phyloP scores from a whole-genome alignment of 1,140 invertebrate genomes.

The Harpegnathos saltator region DNA sequence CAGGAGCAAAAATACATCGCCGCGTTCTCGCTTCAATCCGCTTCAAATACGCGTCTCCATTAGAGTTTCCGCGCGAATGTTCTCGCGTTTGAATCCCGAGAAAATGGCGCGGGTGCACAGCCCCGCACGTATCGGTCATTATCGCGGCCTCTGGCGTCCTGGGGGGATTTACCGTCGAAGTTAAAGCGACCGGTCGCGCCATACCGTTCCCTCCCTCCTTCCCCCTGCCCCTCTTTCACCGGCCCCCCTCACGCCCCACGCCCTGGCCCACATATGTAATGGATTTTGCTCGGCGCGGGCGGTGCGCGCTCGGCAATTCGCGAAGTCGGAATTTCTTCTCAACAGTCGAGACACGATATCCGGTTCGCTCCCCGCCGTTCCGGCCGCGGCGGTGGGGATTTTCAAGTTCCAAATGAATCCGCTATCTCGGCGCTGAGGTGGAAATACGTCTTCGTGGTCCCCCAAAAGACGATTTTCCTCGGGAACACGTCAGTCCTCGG shows the following conservation, averaged over 20 bases:
- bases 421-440: constrained; percentile 60
- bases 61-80: background rate
- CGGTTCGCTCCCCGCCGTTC: constrained; percentile 22
- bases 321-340: constrained; percentile 36
- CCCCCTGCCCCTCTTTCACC: no score
- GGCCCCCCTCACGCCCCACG: no score
- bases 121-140: no score
- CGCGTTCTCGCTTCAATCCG: background rate
- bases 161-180: no score
- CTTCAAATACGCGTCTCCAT: background rate
- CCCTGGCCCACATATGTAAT: background rate
- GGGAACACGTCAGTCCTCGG: constrained; percentile 67
- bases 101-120: background rate
- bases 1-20: background rate
- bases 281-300: background rate
- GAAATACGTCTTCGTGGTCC: constrained; percentile 65
- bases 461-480: constrained; percentile 68
- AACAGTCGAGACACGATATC: constrained; percentile 32
- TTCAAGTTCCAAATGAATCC: constrained; percentile 64
- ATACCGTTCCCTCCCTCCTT: no score
- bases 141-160: no score
- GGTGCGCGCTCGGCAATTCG: constrained; percentile 28
- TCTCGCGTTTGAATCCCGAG: background rate
- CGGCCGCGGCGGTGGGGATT: constrained; percentile 18
- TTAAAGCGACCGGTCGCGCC: no score